phyloP scores from a whole-genome alignment of 2,113 vertebrate species.

The Labeo rohita region DNA sequence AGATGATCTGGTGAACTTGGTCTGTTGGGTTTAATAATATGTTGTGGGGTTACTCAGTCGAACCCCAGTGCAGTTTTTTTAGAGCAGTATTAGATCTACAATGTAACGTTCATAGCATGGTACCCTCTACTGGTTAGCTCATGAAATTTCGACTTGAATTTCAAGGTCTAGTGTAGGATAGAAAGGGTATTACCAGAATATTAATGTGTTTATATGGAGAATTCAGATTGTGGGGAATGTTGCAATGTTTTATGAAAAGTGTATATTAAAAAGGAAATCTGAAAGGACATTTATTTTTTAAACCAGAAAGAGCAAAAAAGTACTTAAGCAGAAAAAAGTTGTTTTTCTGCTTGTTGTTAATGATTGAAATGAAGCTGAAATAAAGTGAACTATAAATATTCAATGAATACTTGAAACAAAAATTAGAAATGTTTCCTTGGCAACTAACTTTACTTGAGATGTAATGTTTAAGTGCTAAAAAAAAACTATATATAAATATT shows the following conservation, averaged over 20 bases:
- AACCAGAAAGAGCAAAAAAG: neutral
- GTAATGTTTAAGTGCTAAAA: no score
- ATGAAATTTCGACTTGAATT: neutral
- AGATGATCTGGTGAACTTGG: neutral
- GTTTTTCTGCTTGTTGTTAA: neutral
- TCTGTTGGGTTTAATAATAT: neutral
- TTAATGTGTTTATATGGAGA: neutral
- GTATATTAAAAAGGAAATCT: neutral
- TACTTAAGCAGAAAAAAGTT: neutral
- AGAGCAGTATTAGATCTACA: neutral
- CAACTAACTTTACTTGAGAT: no score
- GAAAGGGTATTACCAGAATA: neutral
- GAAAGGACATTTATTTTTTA: neutral
- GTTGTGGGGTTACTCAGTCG: neutral
- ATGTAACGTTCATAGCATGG: neutral
- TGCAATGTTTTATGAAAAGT: neutral
- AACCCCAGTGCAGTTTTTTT: neutral
- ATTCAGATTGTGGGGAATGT: neutral
- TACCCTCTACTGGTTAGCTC: conserved; percentile 21
- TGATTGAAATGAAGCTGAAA: neutral
- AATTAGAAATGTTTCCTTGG: no score
- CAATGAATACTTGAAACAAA: neutral
- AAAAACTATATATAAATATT: neutral
- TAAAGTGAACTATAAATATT: neutral
- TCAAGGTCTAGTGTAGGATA: neutral